Percentiles rank a stretch among this genome's conserved stretches.
Conservation (phyloP, 2,888 invertebrate genomes). For the Lepeophtheirus nordmannii region DNA sequence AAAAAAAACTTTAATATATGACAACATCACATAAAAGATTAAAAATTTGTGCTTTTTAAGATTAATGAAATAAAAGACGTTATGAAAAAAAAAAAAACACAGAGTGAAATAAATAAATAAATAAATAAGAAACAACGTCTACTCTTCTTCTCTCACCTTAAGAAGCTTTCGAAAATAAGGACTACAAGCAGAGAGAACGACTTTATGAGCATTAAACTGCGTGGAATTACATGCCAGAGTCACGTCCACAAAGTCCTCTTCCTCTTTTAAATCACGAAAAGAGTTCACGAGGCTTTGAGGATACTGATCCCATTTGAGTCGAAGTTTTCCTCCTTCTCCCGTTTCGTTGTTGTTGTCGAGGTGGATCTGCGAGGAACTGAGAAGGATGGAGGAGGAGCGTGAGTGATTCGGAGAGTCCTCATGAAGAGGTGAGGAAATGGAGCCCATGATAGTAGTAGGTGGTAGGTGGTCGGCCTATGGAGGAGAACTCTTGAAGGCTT, state of each 20-base stretch:
- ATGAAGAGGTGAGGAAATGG: background rate
- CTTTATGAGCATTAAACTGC: conserved; percentile 35
- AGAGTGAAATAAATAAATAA: no score
- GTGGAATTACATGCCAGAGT: conserved; percentile 33
- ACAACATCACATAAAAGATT: no score
- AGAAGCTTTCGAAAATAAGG: conserved; percentile 58
- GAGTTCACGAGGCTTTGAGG: conserved; percentile 22
- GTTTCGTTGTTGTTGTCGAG: background rate
- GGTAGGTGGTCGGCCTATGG: no score
- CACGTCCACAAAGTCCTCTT: conserved; percentile 32
- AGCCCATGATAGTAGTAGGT: background rate
- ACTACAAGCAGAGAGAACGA: conserved; percentile 79
- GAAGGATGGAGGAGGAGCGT: conserved; percentile 1
- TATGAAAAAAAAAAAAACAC: no score
- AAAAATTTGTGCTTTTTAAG: no score
- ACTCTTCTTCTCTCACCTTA: conserved; percentile 27
- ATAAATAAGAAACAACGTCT: background rate
- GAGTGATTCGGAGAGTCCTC: background rate
- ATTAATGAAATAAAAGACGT: no score
- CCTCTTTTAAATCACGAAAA: conserved; percentile 28
- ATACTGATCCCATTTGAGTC: conserved; percentile 24
- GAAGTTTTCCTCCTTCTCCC: background rate
- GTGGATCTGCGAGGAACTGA: background rate
- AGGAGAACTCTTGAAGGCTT: no score
- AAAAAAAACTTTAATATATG: no score